Base-by-base conservation (phyloP, 2,797 vertebrate species). In the Catharus ustulatus region DNA sequence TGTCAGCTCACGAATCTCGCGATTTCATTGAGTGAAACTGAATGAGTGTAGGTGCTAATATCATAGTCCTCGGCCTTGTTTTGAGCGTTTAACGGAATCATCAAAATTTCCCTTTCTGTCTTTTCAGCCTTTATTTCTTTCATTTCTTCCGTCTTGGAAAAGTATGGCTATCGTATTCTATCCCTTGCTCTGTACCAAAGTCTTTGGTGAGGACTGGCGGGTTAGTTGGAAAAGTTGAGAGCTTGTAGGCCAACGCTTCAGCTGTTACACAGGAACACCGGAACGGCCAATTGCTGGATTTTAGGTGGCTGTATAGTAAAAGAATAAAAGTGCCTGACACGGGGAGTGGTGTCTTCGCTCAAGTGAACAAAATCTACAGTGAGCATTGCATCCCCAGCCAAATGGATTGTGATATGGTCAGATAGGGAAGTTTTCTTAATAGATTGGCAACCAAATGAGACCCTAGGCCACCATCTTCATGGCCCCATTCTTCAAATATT, bases 231-330 rank as follows among this genome's bases (percentile, higher is more conserved):
- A 18, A 54, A 61, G 12, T 8, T 34, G 62, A 46, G 17, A 61
- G 40, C 30, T 74, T 54, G 24, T 42, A 59, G 46, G 34, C 54
- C 61, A 54, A 5, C 10, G 19, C 30, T 61, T 46, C 2, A 8
- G 0, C 22, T 11, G 9, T 30, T 48, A 5, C 0, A 5, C 2
- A 32, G 30, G 36, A 34, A 19, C 52, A 26, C 15, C 43, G 7
- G 38, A 52, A 52, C 54, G 21, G 26, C 34, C 43, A 19, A 14
- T 27, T 46, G 24, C 22, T 52, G 18, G 21, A 67, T 13, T 54
- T 61, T 40, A 23, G 52, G 11, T 45, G 24, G 51, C 24, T 22
- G 4, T 52, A 3, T 23, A 14, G 9, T 36, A 32, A 88, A 67
- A 74, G 10, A 17, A 67, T 59, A 30, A 17, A 38, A 61, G 61